These are phyloP conservation scores for Catocala nupta DNA, from an alignment of 2,888 invertebrate species.

Conservation along the genomic window DNA sequence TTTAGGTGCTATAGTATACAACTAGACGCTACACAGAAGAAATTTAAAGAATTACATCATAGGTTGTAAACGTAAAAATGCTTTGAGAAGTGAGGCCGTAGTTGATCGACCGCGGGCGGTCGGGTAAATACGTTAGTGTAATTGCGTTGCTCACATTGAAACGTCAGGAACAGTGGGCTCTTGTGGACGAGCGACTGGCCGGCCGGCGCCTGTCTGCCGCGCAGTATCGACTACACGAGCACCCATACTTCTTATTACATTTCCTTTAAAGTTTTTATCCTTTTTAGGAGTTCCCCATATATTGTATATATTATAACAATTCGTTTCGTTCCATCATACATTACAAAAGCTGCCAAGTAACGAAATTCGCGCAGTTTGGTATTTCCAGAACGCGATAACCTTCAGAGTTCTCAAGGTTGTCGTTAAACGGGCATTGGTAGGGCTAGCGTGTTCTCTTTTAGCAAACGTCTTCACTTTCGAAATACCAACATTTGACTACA, in stretches of 20 bases:
- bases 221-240: conserved; percentile 35
- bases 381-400: conserved; percentile 7
- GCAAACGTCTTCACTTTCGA: background rate
- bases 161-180: conserved; percentile 73
- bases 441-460: conserved; percentile 3
- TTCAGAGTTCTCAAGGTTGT: conserved; percentile 3
- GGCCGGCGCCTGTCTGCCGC: conserved; percentile 70
- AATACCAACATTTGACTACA: conserved; percentile 15
- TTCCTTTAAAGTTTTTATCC: conserved; percentile 18
- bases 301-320: background rate
- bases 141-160: conserved; percentile 65
- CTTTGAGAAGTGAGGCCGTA: conserved; percentile 45
- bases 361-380: background rate
- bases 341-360: no score
- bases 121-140: conserved; percentile 56
- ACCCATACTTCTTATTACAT: conserved; percentile 30
- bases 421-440: background rate
- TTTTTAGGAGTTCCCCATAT: conserved; percentile 22
- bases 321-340: background rate
- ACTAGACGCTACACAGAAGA: background rate
- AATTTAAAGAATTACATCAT: background rate
- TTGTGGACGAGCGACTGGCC: conserved; percentile 61
- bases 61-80: conserved; percentile 34
- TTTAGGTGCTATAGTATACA: background rate
- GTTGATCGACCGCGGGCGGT: conserved; percentile 57